Conservation (phyloP, 37 sponge, comb jelly and placozoan species). For the Halisarca cf. caerulea region DNA sequence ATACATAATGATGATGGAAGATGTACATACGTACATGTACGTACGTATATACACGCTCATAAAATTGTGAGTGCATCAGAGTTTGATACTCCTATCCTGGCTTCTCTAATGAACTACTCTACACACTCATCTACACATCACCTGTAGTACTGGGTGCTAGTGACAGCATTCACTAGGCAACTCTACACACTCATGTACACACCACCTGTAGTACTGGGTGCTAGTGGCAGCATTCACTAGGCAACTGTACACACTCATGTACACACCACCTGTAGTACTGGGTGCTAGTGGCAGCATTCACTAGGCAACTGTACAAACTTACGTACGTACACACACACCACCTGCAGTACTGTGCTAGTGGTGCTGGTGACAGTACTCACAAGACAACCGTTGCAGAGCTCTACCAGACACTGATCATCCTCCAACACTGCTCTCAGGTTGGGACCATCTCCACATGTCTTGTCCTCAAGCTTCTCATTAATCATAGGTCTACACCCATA, state of each 20-base stretch:
- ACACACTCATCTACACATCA: too few relatives aligned
- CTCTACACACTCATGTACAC: too few relatives aligned
- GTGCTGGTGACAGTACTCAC: conserved; percentile 26
- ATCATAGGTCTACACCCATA: conserved; percentile 81
- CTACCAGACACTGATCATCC: conserved; percentile 72
- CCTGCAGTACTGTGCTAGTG: not conserved
- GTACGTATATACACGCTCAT: too few relatives aligned
- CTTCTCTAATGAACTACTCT: too few relatives aligned
- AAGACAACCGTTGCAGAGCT: conserved; percentile 51
- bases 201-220: not conserved
- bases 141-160: too few relatives aligned
- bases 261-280: too few relatives aligned
- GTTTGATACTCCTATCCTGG: too few relatives aligned
- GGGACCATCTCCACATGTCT: conserved; percentile 89
- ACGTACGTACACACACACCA: not conserved
- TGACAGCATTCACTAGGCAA: too few relatives aligned
- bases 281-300: too few relatives aligned
- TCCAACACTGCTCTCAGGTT: conserved; percentile 81
- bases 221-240: conserved; percentile 36
- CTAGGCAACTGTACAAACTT: not conserved
- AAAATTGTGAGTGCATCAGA: too few relatives aligned
- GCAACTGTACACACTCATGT: too few relatives aligned
- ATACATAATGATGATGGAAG: not conserved
- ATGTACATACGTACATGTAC: not conserved
- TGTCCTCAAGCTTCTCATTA: conserved; percentile 88